Evolutionary conservation across 2,888 invertebrate genomes (phyloP), one percentile per base, ranked within the genome.

Genomic region (Heliconius aoede): DNA sequence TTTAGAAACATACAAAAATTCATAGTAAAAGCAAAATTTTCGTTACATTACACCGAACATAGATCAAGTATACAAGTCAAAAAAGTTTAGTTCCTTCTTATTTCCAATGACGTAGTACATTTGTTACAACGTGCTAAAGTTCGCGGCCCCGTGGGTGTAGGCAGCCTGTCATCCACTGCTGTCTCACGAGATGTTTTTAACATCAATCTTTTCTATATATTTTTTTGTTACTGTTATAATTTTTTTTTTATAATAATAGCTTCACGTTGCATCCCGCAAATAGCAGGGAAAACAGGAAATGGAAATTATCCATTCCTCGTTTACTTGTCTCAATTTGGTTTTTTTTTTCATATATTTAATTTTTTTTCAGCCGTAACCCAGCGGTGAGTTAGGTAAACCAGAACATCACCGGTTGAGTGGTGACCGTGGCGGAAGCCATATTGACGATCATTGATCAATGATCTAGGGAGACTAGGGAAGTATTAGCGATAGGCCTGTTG

Each of bases 181-280:
- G 61, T 71, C 80, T 76, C 77, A 51, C 15, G 78, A 51, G 79
- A 77, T 73, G 78, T 77, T 77, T 76, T 72, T 77, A 73, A 71
- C 80, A 80, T 80, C 80, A 78, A 80, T 80, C 80, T 79, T 72
- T 71, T 36, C n/a, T 60, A 64, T 65, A n/a, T n/a, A n/a, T 68
- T 28, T 68, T 28, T 67, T 58, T 74, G 71, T 71, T 72, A 60
- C 74, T 74, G 60, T 68, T 68, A 78, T 21, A 13, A n/a, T n/a
- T 72, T 28, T 26, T 36, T 72, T 72, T 2, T 28, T 58, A 26
- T 60, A 61, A 26, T 26, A 21, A 26, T 60, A 26, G 5, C 26
- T 11, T 24, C 26, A 60, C 7, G 15, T 18, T 46, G 21, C 7
- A 46, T 46, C 46, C 46, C 46, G 46, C 7, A 46, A 21, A 46